Evolutionary conservation across 2,113 vertebrate species (phyloP), one percentile per base, ranked within the genome.

Genomic region (Loxodonta africana): DNA sequence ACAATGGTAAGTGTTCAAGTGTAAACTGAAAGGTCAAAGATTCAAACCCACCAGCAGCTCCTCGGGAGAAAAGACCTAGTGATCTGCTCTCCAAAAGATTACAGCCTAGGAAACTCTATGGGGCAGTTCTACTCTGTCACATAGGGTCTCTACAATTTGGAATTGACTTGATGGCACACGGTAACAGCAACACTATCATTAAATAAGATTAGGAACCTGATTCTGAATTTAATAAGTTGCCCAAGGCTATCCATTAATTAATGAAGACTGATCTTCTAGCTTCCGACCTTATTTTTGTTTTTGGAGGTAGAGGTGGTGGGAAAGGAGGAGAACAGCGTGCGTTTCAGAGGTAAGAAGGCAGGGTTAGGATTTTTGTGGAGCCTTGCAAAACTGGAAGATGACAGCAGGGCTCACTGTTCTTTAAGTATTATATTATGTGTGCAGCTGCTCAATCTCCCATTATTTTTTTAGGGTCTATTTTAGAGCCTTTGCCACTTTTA

Each of bases 401-500:
- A 30, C 8, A 37, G 53, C 65, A 65, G 51, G 7, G 4, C 60
- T 92, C 28, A 18, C 18, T n/a, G 44, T 90, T 96, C 30, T 69
- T 71, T 57, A 48, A 26, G 62, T 63, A 33, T 82, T 84, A 5
- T 26, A 57, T 83, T 78, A 53, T 48, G 8, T 92, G 73, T 26
- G 51, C 44, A 94, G 30, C 48, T 85, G n/a, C 83, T 92, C 44
- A 48, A 28, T 41, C 67, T 91, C 37, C 60, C 20, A 41, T 88
- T 83, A 82, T 46, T 71, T 88, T 57, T 90, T 85, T 26, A 94
- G 41, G 69, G 65, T 53, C 85, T 83, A 23, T 89, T 95, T 96
- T 83, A 76, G 46, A 88, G 62, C 17, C 25, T 18, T 93, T 91
- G 82, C 63, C 88, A 76, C 80, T 96, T 97, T 91, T 88, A 95